Evolutionary conservation across 2,797 vertebrate genomes (phyloP), one percentile per base, ranked within the genome.

Genomic region (Cacajao melanocephalus): DNA sequence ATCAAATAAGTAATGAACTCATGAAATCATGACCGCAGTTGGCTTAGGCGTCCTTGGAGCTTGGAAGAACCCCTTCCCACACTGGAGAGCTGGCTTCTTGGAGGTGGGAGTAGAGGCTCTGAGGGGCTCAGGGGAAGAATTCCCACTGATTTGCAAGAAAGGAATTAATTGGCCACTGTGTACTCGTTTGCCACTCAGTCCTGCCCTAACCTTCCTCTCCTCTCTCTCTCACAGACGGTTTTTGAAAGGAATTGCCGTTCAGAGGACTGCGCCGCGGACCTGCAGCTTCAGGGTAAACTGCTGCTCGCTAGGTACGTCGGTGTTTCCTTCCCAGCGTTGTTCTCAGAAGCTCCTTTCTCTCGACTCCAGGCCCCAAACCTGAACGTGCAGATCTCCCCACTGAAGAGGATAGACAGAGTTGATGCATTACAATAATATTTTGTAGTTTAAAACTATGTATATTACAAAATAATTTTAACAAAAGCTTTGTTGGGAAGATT

Each of bases 221-320:
- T 88, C 6, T 97, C 58, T 98, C 36, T 92, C 96, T 94, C 24
- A 28, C 98, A 99, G 99, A 99, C 99, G 7, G 99, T 99, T 98
- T 99, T 99, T 98, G 99, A 99, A 98, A 99, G 99, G 98, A 99
- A 99, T 96, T 99, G 99, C 98, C 99, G 98, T 52, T 99, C 99
- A 0, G 99, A 99, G 46, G 99, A 99, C 98, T 99, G 99, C 30
- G 99, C 99, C 1, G 99, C 99, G 0, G 99, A 99, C 98, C 98
- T 99, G 97, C 99, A 99, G 96, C 99, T 99, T 93, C 99, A 98
- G 96, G 99, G 99, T 90, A 99, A 99, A 96, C 98, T 99, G 94
- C 22, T 99, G 98, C 99, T 99, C 4, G 99, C 99, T 76, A 98
- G 99, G 99, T 99, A 99, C 98, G 98, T 97, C 72, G 1, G 2